Evolutionary conservation across 2,888 invertebrate species (phyloP), one percentile per base, ranked within the genome.

Genomic region (Craniophora ligustri): DNA sequence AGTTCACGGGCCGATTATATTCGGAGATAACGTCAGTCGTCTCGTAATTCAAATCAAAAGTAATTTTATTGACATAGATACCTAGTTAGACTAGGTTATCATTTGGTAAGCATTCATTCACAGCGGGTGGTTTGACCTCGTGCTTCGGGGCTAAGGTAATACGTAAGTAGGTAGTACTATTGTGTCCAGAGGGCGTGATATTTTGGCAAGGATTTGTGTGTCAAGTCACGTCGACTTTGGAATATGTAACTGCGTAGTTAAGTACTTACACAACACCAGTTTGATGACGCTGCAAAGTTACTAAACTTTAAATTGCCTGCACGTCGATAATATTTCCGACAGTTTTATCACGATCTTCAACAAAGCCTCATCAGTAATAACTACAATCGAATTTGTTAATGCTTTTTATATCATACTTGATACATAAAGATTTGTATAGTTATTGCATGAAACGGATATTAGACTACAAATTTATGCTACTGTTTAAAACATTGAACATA

Each of bases 201-300:
- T 78, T 82, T 84, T 78, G 82, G 78, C 78, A 76, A 76, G 30
- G 67, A 61, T 68, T 81, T 81, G 75, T 64, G 78, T 67, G 79
- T 78, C 85, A 63, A 72, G 86, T 88, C 89, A 88, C 89, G 89
- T 88, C 85, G 67, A 74, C 64, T 48, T 65, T 56, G n/a, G n/a
- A n/a, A 70, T 72, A 58, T 63, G 58, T 63, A 68, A 58, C 69
- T 75, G 66, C 74, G 72, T 53, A 68, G 67, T 69, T 67, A 64
- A n/a, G n/a, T 67, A 62, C 68, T 76, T 64, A 58, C 51, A 50
- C 34, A 48, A 48, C 64, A n/a, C n/a, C n/a, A 72, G 80, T 82
- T 81, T 81, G 81, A 73, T 76, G 59, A 61, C 45, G 56, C 65
- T 75, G 66, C 75, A 69, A 76, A 70, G 60, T 69, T 65, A 57